Evolutionary conservation across 2,888 invertebrate species (phyloP).

Genomic region (Subacronicta megacephala): DNA sequence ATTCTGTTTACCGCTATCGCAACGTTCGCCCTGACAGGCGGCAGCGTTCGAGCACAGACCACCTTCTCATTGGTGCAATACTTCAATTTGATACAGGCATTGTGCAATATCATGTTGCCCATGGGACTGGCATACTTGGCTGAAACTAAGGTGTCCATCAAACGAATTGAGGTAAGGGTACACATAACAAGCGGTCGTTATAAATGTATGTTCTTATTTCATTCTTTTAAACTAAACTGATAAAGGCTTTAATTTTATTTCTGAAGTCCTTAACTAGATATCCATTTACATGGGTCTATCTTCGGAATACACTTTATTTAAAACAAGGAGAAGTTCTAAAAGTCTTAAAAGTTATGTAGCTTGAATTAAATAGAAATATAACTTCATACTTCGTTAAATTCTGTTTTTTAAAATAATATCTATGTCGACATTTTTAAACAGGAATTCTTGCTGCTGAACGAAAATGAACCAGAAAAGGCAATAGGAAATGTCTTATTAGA

Average conservation of each 20-base stretch:
- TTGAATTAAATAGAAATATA: too few species aligned
- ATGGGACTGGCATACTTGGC: slow-evolving; percentile 90
- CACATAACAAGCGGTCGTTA: too few species aligned
- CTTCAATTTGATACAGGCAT: slow-evolving; percentile 92
- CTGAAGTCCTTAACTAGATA: too few species aligned
- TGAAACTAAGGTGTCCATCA: slow-evolving; percentile 91
- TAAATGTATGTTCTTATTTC: too few species aligned
- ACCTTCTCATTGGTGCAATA: slow-evolving; percentile 94
- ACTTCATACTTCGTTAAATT: too few species aligned
- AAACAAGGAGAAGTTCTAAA: too few species aligned
- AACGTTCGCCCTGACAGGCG: slow-evolving; percentile 92
- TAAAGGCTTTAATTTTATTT: too few species aligned
- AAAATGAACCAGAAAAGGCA: slow-evolving; percentile 67
- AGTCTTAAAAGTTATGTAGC: too few species aligned
- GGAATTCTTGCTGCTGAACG: slow-evolving; percentile 83
- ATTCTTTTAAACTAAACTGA: too few species aligned
- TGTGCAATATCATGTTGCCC: slow-evolving; percentile 91
- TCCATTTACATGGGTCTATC: too few species aligned
- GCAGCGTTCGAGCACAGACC: slow-evolving; percentile 89
- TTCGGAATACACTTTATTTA: too few species aligned
- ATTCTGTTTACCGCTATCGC: slow-evolving; percentile 94
- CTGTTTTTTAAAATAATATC: too few species aligned
- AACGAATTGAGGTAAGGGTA: slow-evolving; percentile 89
- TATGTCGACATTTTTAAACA: slow-evolving; percentile 62
- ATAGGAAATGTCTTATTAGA: slow-evolving; percentile 31